Evolutionary conservation across 2,888 invertebrate species (phyloP).

Genomic region (Rhodophaea formosa): DNA sequence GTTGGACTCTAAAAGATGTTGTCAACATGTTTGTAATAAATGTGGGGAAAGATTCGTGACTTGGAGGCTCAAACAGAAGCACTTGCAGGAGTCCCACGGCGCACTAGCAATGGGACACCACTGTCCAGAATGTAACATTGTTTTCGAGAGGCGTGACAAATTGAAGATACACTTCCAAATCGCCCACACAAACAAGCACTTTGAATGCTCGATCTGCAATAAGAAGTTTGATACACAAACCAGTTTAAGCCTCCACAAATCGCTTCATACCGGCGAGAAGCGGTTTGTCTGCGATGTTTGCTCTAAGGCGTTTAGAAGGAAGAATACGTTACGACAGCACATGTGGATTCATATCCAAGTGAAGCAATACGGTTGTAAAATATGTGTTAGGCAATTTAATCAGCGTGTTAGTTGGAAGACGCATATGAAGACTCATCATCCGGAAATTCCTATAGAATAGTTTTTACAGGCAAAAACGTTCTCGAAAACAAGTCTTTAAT

Average conservation of each 20-base stretch:
- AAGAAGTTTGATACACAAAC: constrained; percentile 36
- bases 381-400: constrained; percentile 67
- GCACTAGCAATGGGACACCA: constrained; percentile 32
- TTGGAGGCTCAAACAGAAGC: constrained; percentile 39
- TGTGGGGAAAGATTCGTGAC: constrained; percentile 44
- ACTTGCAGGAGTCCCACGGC: constrained; percentile 40
- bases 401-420: constrained; percentile 68
- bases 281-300: constrained; percentile 37
- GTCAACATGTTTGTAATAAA: constrained; percentile 40
- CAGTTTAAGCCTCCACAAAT: constrained; percentile 36
- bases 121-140: constrained; percentile 45
- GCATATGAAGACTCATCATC: constrained; percentile 68
- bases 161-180: constrained; percentile 43
- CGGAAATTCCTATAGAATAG: constrained; percentile 41
- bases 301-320: constrained; percentile 35
- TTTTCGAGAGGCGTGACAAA: constrained; percentile 33
- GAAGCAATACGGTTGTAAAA: constrained; percentile 62
- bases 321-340: constrained; percentile 47
- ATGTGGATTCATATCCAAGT: constrained; percentile 70
- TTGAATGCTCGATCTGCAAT: constrained; percentile 36
- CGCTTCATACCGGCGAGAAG: constrained; percentile 39
- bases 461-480: not conserved
- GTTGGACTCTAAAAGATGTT: constrained; percentile 37
- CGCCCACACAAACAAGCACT: constrained; percentile 39
- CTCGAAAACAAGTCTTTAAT: too few relatives aligned